Conservation (phyloP, 1,140 invertebrate genomes). For the Muscidifurax raptorellus region DNA sequence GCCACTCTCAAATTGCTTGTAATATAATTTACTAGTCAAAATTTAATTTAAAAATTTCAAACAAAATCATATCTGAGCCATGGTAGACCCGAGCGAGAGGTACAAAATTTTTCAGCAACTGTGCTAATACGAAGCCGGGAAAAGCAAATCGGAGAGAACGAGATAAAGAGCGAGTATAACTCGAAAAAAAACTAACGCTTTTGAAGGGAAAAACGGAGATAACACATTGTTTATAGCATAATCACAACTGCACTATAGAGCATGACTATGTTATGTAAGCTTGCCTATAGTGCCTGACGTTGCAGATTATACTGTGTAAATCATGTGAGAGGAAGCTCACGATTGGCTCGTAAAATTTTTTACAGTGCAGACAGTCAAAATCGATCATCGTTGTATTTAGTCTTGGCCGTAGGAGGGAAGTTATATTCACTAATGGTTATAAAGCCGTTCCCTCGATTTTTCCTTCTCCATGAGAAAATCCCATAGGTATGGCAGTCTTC, state of each 20-base stretch:
- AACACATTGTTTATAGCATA: conserved; percentile 33
- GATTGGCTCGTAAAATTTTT: conserved; percentile 19
- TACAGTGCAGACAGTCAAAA: conserved; percentile 5
- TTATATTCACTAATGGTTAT: background rate
- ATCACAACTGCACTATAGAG: too few relatives aligned
- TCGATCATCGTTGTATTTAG: background rate
- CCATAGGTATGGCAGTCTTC: conserved; percentile 1
- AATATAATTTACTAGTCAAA: conserved; percentile 45
- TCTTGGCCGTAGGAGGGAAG: background rate
- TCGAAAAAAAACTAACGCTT: conserved; percentile 34
- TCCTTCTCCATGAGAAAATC: background rate
- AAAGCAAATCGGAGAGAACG: conserved; percentile 64
- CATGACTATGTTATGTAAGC: too few relatives aligned
- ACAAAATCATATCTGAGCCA: conserved; percentile 80
- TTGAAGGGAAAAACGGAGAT: conserved; percentile 28
- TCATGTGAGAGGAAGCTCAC: too few relatives aligned
- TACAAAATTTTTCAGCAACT: conserved; percentile 45
- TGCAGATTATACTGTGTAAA: too few relatives aligned
- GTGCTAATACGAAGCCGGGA: conserved; percentile 65
- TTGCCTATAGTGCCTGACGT: too few relatives aligned
- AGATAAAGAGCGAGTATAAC: conserved; percentile 55
- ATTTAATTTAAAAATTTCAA: background rate
- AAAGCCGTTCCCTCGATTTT: background rate
- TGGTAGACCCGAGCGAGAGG: conserved; percentile 66
- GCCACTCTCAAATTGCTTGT: conserved; percentile 80